Base-by-base conservation (phyloP, 2,113 vertebrate genomes). In the Hypocryptadius cinnamomeus region DNA sequence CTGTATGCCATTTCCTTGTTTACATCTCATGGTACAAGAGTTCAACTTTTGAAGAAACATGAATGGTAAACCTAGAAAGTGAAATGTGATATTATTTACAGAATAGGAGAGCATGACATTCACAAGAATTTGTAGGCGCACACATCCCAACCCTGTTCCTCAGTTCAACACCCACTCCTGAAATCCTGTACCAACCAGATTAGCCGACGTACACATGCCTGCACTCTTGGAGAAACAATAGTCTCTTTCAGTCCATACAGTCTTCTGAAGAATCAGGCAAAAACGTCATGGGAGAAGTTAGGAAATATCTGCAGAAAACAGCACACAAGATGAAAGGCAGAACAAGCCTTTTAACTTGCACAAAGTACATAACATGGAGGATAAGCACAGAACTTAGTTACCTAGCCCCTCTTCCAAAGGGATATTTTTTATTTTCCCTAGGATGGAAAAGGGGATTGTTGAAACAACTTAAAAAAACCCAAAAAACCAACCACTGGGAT, bases 271-370 rank as follows among this genome's bases (percentile, higher is more conserved):
- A 97, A 98, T 94, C 80, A 96, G 87, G 92, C 93, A 35, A 92
- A 97, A 97, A 97, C 94, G 92, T 98, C 97, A 98, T 97, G 96
- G 97, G 97, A 97, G 95, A 98, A 97, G 95, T 97, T 96, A 98
- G 97, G 95, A 97, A 98, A 96, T 97, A 97, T 97, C 71, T 79
- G 96, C 96, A 96, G 92, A 97, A 97, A 97, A 96, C 92, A 95
- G 90, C 90, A 95, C 28, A 44, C 92, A 92, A 97, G 95, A 97
- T 79, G 85, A 97, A 96, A 97, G 93, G 97, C 96, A 96, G 93
- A 97, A 95, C 12, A 13, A 85, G 83, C 87, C 79, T 95, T 97
- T 98, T 85, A 96, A 94, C 94, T 93, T 74, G 81, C 74, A 86
- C 39, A 33, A 93, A 96, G 88, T 70, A 63, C 42, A 7, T 45